Evolutionary conservation across 2,888 invertebrate species (phyloP).

Genomic region (Polyommatus icarus): DNA sequence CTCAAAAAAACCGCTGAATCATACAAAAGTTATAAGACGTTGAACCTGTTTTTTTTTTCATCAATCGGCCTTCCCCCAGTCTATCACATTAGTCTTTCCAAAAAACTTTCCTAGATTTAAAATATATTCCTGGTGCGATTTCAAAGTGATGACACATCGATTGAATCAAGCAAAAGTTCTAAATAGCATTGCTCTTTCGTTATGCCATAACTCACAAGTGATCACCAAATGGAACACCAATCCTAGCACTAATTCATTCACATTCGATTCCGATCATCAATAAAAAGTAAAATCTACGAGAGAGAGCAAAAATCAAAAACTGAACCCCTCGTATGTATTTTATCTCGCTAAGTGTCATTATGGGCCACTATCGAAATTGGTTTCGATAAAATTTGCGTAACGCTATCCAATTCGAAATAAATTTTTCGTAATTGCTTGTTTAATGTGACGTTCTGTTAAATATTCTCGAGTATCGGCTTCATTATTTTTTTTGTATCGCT

Average conservation of each 20-base stretch:
- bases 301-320: conserved; percentile 55
- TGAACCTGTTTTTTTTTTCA: too few relatives aligned
- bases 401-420: conserved; percentile 63
- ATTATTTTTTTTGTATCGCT: conserved; percentile 43
- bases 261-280: conserved; percentile 21
- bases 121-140: not conserved
- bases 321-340: conserved; percentile 62
- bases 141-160: not conserved
- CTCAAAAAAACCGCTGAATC: too few relatives aligned
- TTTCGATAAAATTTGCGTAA: conserved; percentile 70
- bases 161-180: not conserved
- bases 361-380: conserved; percentile 72
- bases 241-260: not conserved
- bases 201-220: not conserved
- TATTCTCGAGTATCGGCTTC: conserved; percentile 44
- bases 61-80: too few relatives aligned
- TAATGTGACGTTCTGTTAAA: conserved; percentile 57
- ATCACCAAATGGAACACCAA: not conserved
- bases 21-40: too few relatives aligned
- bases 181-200: not conserved
- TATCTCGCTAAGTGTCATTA: conserved; percentile 63
- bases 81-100: too few relatives aligned
- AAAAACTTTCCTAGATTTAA: too few relatives aligned
- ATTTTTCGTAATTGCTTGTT: conserved; percentile 68
- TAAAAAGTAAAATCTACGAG: conserved; percentile 28